Conservation (phyloP, 2,113 vertebrate genomes). For the Hypocryptadius cinnamomeus region DNA sequence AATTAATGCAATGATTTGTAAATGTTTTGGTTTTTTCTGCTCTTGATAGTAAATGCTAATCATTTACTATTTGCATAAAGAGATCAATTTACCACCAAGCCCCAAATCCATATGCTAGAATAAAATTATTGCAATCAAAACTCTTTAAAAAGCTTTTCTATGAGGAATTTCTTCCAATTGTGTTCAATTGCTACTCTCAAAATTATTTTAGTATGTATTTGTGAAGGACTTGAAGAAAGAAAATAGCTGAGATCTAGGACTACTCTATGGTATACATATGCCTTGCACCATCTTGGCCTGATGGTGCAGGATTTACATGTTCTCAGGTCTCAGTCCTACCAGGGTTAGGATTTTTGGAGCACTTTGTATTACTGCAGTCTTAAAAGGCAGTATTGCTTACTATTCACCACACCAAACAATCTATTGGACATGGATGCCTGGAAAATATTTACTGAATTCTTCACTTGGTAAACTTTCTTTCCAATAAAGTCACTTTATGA, state of each 20-base stretch:
- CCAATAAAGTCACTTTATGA: background rate
- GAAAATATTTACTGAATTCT: background rate
- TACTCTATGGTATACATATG: background rate
- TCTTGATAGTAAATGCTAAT: slow-evolving; percentile 3
- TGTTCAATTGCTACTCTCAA: background rate
- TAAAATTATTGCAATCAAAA: background rate
- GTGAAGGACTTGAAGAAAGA: background rate
- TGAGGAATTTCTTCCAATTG: background rate
- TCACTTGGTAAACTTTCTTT: background rate
- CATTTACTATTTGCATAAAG: background rate
- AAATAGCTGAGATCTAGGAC: background rate
- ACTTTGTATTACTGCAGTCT: background rate
- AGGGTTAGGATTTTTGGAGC: background rate
- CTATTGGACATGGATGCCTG: background rate
- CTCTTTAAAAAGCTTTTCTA: background rate
- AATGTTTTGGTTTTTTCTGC: background rate
- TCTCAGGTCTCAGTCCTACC: background rate
- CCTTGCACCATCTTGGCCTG: background rate
- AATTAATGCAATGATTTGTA: slow-evolving; percentile 36
- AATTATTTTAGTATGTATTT: background rate
- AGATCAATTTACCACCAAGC: background rate
- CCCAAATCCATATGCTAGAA: background rate
- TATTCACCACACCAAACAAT: background rate
- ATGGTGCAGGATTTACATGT: background rate
- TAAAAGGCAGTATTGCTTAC: background rate